phyloP scores from a whole-genome alignment of 2,797 vertebrate genomes.

The Spatula clypeata region DNA sequence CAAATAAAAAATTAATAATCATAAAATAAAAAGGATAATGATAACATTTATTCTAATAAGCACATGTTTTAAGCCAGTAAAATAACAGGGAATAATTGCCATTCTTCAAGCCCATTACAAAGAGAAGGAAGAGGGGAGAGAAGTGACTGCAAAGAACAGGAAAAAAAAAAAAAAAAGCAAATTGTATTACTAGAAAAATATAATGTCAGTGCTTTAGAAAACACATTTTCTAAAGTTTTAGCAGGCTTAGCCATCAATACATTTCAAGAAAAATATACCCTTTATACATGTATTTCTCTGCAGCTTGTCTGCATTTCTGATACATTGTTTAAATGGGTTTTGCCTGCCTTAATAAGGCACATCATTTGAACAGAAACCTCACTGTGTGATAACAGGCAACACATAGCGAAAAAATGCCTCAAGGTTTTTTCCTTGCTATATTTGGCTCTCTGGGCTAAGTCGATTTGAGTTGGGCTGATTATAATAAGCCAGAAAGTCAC shows the following conservation, averaged over 20 bases:
- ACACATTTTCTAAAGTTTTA: conserved; percentile 38
- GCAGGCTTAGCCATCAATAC: conserved; percentile 54
- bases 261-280: conserved; percentile 37
- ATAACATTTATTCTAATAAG: conserved; percentile 71
- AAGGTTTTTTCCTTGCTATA: conserved; percentile 72
- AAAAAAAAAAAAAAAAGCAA: too few relatives aligned
- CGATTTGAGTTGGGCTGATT: conserved; percentile 78
- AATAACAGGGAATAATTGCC: conserved; percentile 70
- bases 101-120: conserved; percentile 46
- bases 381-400: conserved; percentile 70
- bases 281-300: conserved; percentile 38
- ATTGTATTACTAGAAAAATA: conserved; percentile 3
- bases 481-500: conserved; percentile 79
- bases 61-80: conserved; percentile 57
- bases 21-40: conserved; percentile 65
- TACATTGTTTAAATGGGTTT: conserved; percentile 69
- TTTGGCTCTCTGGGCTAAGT: conserved; percentile 78
- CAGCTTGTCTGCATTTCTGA: conserved; percentile 51
- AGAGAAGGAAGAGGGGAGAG: neutral
- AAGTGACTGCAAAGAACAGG: neutral
- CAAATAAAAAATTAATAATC: conserved; percentile 74
- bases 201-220: conserved; percentile 35
- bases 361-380: conserved; percentile 73
- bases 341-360: conserved; percentile 73
- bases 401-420: conserved; percentile 52